Evolutionary conservation across 2,797 vertebrate species (phyloP).

Genomic region (Capromys pilorides): DNA sequence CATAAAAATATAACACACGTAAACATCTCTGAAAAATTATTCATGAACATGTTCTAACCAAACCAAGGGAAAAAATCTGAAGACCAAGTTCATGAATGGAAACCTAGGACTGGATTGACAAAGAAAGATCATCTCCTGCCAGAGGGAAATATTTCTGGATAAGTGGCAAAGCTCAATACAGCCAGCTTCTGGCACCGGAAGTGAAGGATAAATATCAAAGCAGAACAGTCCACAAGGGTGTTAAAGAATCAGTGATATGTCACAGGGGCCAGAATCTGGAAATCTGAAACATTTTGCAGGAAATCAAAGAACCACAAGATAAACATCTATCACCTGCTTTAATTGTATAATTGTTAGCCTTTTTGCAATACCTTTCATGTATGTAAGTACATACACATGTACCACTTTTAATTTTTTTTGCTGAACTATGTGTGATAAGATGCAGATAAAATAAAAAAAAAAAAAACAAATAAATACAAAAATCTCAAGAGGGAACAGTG

Average conservation of each 20-base stretch:
- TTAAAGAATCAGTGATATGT: neutral
- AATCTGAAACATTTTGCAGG: neutral
- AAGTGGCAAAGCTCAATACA: neutral
- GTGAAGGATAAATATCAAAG: constrained; percentile 12
- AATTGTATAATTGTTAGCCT: neutral
- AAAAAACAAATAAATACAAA: neutral
- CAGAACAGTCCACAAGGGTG: neutral
- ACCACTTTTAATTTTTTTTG: neutral
- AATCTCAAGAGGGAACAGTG: neutral
- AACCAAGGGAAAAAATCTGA: neutral
- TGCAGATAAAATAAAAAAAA: neutral
- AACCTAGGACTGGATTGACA: neutral
- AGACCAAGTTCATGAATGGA: neutral
- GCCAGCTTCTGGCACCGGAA: neutral
- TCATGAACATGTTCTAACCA: neutral
- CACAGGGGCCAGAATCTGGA: neutral
- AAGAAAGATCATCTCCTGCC: neutral
- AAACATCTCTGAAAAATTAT: neutral
- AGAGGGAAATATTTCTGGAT: neutral
- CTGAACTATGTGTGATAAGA: neutral
- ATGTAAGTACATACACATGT: neutral
- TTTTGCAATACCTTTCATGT: neutral
- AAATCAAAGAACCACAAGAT: neutral
- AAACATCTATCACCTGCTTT: neutral
- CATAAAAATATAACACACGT: neutral